phyloP scores from a whole-genome alignment of 2,888 invertebrate genomes.

The Entomobrya proxima region DNA sequence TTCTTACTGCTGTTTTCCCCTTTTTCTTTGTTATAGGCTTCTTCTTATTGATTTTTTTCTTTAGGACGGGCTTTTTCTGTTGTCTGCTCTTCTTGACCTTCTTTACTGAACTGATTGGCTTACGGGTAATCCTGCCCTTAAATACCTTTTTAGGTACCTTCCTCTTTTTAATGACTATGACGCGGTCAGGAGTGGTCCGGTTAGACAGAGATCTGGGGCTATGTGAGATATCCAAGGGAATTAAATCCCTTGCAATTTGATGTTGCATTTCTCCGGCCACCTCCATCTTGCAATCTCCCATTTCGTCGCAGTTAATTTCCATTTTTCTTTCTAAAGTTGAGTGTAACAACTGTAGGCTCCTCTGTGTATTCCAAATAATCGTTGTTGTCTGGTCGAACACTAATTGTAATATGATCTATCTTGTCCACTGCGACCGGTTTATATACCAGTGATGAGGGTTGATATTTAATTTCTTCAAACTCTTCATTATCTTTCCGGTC shows the following conservation, averaged over 20 bases:
- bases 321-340: neutral
- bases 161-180: too few species aligned
- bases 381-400: neutral
- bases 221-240: neutral
- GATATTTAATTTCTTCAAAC: neutral
- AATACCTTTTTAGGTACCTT: too few species aligned
- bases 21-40: neutral
- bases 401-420: neutral
- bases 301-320: neutral
- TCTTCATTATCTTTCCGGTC: neutral
- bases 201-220: too few species aligned
- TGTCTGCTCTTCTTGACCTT: too few species aligned
- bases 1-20: too few species aligned
- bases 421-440: neutral
- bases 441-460: neutral
- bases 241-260: neutral
- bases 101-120: too few species aligned
- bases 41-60: too few species aligned
- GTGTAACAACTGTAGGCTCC: neutral
- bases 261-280: neutral
- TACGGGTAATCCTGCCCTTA: too few species aligned
- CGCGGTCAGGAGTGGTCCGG: too few species aligned
- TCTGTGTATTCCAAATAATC: neutral
- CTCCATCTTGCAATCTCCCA: neutral
- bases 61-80: too few species aligned